Conservation (phyloP, 1,140 invertebrate genomes). For the Dendrolimus punctatus region DNA sequence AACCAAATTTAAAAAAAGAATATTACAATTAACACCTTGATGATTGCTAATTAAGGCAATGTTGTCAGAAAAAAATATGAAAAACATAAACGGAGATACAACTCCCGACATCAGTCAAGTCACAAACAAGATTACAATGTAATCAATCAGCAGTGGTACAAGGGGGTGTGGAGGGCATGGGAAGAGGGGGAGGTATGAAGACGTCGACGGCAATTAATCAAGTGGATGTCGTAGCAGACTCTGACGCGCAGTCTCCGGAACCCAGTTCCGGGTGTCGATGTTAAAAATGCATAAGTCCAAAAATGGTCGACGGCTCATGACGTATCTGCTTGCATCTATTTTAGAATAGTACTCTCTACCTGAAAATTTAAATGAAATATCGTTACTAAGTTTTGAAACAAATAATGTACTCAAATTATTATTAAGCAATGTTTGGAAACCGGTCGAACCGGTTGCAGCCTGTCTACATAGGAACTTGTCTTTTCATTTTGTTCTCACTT, state of each 20-base stretch:
- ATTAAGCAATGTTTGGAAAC: no score
- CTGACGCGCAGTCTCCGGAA: slow-evolving; percentile 5
- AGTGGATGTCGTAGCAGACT: slow-evolving; percentile 15
- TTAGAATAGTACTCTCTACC: no score
- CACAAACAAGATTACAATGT: slow-evolving; percentile 58
- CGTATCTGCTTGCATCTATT: no score
- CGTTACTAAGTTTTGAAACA: no score
- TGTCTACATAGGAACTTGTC: no score
- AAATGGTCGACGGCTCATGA: background rate
- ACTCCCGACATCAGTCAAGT: slow-evolving; percentile 53
- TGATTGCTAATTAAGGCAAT: slow-evolving; percentile 20
- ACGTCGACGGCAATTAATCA: slow-evolving; percentile 53
- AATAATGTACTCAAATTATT: no score
- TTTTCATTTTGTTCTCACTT: no score
- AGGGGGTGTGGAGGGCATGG: no score
- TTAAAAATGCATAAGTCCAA: slow-evolving; percentile 8
- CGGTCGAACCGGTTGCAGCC: no score
- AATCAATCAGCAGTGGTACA: slow-evolving; percentile 45
- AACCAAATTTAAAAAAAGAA: no score
- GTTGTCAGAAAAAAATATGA: slow-evolving; percentile 22
- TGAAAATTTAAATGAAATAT: no score
- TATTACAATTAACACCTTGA: background rate
- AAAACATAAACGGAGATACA: slow-evolving; percentile 34
- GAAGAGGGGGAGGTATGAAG: slow-evolving; percentile 23
- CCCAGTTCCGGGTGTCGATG: slow-evolving; percentile 1